Evolutionary conservation across 2,888 invertebrate species (phyloP), one percentile per base, ranked within the genome.

Genomic region (Clepsis dumicolana): DNA sequence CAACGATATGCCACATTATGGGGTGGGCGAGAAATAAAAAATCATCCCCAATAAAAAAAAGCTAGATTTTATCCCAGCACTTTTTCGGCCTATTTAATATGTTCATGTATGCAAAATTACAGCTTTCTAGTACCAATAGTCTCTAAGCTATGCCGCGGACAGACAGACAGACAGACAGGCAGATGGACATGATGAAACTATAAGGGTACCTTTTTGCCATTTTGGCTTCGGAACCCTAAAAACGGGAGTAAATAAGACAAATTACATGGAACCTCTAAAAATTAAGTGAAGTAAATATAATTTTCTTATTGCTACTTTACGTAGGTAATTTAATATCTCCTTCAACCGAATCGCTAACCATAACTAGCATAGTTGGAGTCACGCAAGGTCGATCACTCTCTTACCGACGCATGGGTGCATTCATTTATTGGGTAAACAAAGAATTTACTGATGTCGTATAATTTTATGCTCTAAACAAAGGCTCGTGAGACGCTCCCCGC

Each of bases 391-490:
- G 79, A 85, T 85, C 80, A 78, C 77, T 71, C 77, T 71, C 81
- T 83, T 80, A 77, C 80, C 80, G 79, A 80, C 80, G 81, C 80
- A 84, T 83, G 81, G 82, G 84, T 83, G 83, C 86, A 82, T 87
- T 88, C 86, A 88, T 90, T 88, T 89, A 87, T 88, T 83, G 85
- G 80, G 88, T 91, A 91, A 92, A 93, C 91, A 93, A 87, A 89
- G 86, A 89, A 90, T 93, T 93, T 93, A 93, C 92, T 86, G 86
- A 82, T 86, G 90, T 91, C 91, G 90, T 93, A 93, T 93, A 93
- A 91, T 90, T 93, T 93, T 89, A 93, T 91, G 90, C 86, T 89
- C 87, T 89, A 93, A 93, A 93, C 93, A 93, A 92, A 92, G 88
- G 86, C 87, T 87, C 87, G 86, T 86, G 83, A 81, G 81, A 74